phyloP scores from a whole-genome alignment of 2,113 vertebrate genomes.

The Embiotoca jacksoni region DNA sequence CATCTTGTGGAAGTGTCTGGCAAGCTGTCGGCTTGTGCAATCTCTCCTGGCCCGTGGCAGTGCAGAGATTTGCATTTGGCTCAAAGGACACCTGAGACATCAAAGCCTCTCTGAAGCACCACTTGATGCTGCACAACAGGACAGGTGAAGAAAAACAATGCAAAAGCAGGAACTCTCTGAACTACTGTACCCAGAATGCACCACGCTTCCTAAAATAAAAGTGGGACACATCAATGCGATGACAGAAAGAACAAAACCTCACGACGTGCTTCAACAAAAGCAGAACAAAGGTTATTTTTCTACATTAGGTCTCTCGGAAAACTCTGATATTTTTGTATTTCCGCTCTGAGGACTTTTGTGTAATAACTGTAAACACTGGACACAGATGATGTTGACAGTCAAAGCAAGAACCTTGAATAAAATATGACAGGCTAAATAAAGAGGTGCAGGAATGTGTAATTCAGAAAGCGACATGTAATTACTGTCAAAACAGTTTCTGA shows the following conservation, averaged over 20 bases:
- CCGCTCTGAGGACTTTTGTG: constrained; percentile 33
- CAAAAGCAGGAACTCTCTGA: constrained; percentile 24
- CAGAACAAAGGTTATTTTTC: constrained; percentile 49
- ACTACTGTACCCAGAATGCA: constrained; percentile 75
- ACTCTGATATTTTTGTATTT: constrained; percentile 54
- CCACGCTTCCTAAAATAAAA: constrained; percentile 52
- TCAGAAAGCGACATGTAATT: constrained; percentile 62
- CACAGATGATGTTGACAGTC: constrained; percentile 52
- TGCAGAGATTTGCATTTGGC: constrained; percentile 66
- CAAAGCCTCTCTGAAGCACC: constrained; percentile 69
- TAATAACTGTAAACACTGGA: constrained; percentile 53
- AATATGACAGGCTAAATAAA: constrained; percentile 73
- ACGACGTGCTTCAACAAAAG: constrained; percentile 28
- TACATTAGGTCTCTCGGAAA: constrained; percentile 25
- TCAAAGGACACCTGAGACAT: constrained; percentile 68
- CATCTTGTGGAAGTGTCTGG: constrained; percentile 50
- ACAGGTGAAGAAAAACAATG: constrained; percentile 60
- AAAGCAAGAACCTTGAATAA: constrained; percentile 51
- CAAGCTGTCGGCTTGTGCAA: constrained; percentile 58
- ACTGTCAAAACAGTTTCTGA: constrained; percentile 49
- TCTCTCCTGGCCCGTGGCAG: constrained; percentile 52
- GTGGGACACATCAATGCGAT: constrained; percentile 46
- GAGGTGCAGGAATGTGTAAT: constrained; percentile 56
- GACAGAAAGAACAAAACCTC: constrained; percentile 7
- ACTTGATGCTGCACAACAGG: constrained; percentile 61